A percentile compares a stretch with the other conserved stretches of the same genome.
Evolutionary conservation across 2,888 invertebrate genomes (phyloP).

Genomic region (Dolichopus griseipennis): DNA sequence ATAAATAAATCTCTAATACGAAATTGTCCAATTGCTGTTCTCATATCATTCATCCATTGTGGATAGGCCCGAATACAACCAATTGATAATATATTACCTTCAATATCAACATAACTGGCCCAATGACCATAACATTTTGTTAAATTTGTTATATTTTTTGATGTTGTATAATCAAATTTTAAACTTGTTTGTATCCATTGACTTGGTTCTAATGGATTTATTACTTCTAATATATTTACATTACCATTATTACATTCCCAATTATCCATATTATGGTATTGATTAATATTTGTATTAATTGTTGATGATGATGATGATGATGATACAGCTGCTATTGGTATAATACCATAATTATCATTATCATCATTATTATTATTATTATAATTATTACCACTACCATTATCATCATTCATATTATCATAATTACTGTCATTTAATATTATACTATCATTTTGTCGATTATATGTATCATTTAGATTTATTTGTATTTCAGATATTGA

Average conservation of each 20-base stretch:
- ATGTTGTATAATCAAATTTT: constrained; percentile 23
- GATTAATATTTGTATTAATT: background rate
- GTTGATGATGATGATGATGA: constrained; percentile 7
- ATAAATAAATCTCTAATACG: constrained; percentile 51
- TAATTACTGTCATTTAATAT: background rate
- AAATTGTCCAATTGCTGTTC: constrained; percentile 40
- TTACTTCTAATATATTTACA: constrained; percentile 31
- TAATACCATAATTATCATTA: constrained; percentile 16
- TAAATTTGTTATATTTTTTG: constrained; percentile 30
- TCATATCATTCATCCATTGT: constrained; percentile 51
- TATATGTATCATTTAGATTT: too few species aligned
- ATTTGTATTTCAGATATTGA: background rate
- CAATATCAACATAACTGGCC: constrained; percentile 37
- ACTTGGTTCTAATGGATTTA: constrained; percentile 30
- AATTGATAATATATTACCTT: constrained; percentile 35
- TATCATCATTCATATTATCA: background rate
- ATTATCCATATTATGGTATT: background rate
- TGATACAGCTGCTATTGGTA: constrained; percentile 19
- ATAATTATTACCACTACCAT: background rate
- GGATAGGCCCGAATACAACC: constrained; percentile 48
- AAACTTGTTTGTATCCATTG: constrained; percentile 31
- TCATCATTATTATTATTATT: background rate
- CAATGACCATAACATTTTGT: constrained; percentile 41
- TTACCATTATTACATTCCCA: constrained; percentile 36
- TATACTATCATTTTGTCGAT: background rate